Conservation (phyloP, 2,797 vertebrate species). For the Microctenopoma steveboyesi region DNA sequence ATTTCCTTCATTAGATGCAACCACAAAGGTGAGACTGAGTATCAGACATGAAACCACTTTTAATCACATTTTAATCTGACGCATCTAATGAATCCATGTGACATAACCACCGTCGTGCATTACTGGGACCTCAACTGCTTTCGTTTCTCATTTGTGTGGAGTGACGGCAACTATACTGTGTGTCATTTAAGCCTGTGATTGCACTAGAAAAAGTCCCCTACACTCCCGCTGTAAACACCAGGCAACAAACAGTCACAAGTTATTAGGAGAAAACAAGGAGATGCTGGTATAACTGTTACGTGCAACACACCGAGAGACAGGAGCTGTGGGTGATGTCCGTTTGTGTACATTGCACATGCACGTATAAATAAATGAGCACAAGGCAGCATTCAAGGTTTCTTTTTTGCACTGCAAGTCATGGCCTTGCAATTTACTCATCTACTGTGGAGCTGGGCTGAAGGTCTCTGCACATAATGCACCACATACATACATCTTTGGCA, state of each 20-base stretch:
- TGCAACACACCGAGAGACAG: neutral
- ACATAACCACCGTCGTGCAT: neutral
- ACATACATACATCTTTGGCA: slow-evolving; percentile 22
- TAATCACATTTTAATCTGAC: neutral
- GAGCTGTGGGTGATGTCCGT: neutral
- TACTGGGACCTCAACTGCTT: neutral
- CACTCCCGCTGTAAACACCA: neutral
- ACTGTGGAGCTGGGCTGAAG: slow-evolving; percentile 12
- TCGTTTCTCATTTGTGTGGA: slow-evolving; percentile 7
- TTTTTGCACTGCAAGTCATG: slow-evolving; percentile 3
- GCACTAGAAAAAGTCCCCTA: neutral
- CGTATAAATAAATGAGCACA: neutral
- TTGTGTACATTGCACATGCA: neutral
- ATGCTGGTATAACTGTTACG: neutral
- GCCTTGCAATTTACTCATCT: slow-evolving; percentile 39
- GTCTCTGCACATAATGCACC: neutral
- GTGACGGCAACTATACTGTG: neutral
- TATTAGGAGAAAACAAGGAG: neutral
- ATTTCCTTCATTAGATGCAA: neutral
- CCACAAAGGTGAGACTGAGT: neutral
- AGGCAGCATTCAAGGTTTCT: neutral
- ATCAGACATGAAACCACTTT: neutral
- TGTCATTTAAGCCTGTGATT: neutral
- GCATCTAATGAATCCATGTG: neutral
- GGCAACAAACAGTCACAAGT: neutral